These are phyloP conservation scores for Delphinapterus leucas DNA, from an alignment of 2,113 vertebrate genomes.

Conservation along the genomic window DNA sequence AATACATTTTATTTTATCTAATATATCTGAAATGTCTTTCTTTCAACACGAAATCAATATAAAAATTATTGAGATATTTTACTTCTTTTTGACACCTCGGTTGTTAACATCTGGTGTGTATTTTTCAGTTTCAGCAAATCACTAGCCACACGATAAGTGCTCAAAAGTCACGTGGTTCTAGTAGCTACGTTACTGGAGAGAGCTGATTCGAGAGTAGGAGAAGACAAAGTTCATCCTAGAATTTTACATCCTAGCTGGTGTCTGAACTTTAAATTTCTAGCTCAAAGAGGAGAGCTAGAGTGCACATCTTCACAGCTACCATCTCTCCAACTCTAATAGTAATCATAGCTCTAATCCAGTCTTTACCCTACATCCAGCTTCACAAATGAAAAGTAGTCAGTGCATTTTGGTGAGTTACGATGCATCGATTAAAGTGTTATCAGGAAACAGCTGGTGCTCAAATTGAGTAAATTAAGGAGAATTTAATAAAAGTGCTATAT, in stretches of 20 bases:
- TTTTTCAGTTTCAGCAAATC: background rate
- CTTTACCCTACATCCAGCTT: background rate
- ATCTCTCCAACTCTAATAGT: background rate
- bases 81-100: background rate
- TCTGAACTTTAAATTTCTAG: background rate
- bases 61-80: background rate
- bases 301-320: background rate
- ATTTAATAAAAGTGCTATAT: background rate
- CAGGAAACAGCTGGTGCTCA: background rate
- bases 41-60: background rate
- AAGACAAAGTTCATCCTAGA: background rate
- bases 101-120: background rate
- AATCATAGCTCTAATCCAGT: background rate
- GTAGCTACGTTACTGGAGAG: background rate
- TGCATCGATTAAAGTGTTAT: background rate
- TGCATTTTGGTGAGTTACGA: background rate
- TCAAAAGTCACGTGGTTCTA: background rate
- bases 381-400: background rate
- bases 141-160: background rate
- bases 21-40: background rate
- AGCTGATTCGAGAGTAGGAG: background rate
- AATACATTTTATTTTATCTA: background rate
- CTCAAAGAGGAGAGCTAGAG: background rate
- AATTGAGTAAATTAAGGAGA: slow-evolving; percentile 15
- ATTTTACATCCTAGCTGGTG: background rate